Base-by-base conservation (phyloP, 2,113 vertebrate genomes). In the Malurus cyaneus region DNA sequence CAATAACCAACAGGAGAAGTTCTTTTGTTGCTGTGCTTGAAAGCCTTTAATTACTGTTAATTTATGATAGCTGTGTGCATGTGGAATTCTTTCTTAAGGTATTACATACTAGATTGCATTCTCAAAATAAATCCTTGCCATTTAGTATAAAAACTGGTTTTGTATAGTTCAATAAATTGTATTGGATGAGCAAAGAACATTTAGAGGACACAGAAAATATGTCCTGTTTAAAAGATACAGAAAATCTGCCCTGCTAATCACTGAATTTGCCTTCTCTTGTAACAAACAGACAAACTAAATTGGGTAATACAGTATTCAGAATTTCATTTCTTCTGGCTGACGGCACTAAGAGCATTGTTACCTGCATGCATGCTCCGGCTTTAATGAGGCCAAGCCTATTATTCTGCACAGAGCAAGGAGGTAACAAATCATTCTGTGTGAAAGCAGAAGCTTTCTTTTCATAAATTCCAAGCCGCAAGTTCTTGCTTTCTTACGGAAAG, bases 121-220 rank as follows among this genome's bases (percentile, higher is more conserved):
- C 71, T 85, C 54, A 94, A 95, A 95, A 94, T 91, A 96, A 95
- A 94, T 50, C 59, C 59, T 93, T 95, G 39, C 79, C 42, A 66
- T 95, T 96, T 80, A 88, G 86, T 93, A 94, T 80, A 34, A 83
- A 82, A 82, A 39, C 39, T 2, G 47, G 41, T 0, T 85, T 89
- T 76, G 23, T 80, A 69, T 26, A 92, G 50, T 65, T n/a, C 74
- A 42, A 41, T 88, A 60, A 15, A 14, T 76, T 76, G 4, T 25
- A 32, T 11, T 80, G 34, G 28, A 78, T 46, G 25, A 92, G 18
- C 23, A 73, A 65, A 80, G 26, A 54, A 82, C 36, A 41, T 64
- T 70, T 39, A 39, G 29, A 77, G 20, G 42, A 69, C 24, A 64
- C 7, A 59, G 5, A 59, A 66, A 67, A 47, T 82, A 20, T 79